Base-by-base conservation (phyloP, 2,797 vertebrate genomes). In the Botia almorhae region DNA sequence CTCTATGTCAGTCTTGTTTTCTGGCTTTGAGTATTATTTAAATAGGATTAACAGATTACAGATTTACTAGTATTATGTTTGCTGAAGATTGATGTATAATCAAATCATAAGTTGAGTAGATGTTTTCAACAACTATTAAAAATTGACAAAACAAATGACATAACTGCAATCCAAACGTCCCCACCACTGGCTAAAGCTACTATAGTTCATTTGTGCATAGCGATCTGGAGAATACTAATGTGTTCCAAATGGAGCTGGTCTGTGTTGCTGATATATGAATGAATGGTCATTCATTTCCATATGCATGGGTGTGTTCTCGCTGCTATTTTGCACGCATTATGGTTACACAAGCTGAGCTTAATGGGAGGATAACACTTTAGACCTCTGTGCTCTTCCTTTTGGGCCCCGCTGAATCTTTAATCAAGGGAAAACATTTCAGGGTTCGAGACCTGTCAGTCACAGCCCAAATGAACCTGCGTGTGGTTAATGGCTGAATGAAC, bases 391-490 rank as follows among this genome's bases (percentile, higher is more conserved):
- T 76, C 80, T 89, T 88, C 86, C 86, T 81, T 86, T 63, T 83
- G 71, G 86, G 86, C 84, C 81, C 82, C 70, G 86, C 17, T 88
- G 88, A 91, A 89, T 91, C 86, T 87, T 85, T 90, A 90, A 89
- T 90, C 86, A 90, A 88, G 86, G 81, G 81, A 73, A 87, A 87
- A 81, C 69, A 76, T 81, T 83, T 74, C 74, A 67, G 72, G 83
- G 88, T 87, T 76, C 84, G 82, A 83, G 79, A 85, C 74, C 90
- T 93, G 92, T 93, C 91, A 93, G 89, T 93, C 91, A 92, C 71
- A 84, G 81, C 71, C 87, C 68, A 43, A 58, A 13, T 53, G 58
- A 71, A 76, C 81, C 74, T 68, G 74, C 61, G 61, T 73, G 81
- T 85, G 80, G 82, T 69, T 81, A 39, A 76, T 48, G 73, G 53